Conservation (phyloP, 2,797 vertebrate species). For the Silurus lanzhouensis region DNA sequence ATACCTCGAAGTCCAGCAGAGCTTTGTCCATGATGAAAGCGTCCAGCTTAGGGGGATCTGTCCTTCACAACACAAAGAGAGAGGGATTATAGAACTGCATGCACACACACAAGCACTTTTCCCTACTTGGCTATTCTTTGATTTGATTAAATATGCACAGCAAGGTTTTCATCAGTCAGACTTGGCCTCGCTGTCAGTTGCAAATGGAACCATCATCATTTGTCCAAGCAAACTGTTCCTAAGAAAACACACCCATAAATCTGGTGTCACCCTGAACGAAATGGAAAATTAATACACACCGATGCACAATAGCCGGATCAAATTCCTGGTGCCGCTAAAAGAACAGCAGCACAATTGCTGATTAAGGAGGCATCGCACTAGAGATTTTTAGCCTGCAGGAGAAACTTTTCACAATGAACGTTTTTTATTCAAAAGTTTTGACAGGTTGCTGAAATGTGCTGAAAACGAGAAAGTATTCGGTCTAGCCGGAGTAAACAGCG, state of each 20-base stretch:
- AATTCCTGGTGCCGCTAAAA: conserved; percentile 34
- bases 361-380: conserved; percentile 28
- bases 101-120: conserved; percentile 11
- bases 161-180: conserved; percentile 44
- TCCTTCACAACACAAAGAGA: conserved; percentile 76
- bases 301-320: conserved; percentile 39
- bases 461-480: not conserved
- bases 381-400: conserved; percentile 3
- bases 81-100: conserved; percentile 43
- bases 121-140: conserved; percentile 10
- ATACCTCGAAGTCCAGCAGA: conserved; percentile 89
- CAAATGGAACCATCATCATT: conserved; percentile 53
- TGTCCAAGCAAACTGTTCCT: conserved; percentile 47
- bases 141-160: conserved; percentile 49
- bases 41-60: conserved; percentile 85
- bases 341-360: conserved; percentile 33
- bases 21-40: conserved; percentile 97
- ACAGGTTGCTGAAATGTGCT: not conserved
- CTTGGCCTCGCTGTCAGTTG: conserved; percentile 29
- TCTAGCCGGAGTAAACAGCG: not conserved
- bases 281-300: conserved; percentile 40
- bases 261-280: conserved; percentile 38
- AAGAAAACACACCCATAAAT: conserved; percentile 46
- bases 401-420: not conserved
- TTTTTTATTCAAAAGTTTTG: not conserved